A percentile compares a stretch with the other conserved stretches of the same genome.
These are phyloP conservation scores for Probaryconus sp. DNA, from an alignment of 1,140 invertebrate species.

Conservation along the genomic window DNA sequence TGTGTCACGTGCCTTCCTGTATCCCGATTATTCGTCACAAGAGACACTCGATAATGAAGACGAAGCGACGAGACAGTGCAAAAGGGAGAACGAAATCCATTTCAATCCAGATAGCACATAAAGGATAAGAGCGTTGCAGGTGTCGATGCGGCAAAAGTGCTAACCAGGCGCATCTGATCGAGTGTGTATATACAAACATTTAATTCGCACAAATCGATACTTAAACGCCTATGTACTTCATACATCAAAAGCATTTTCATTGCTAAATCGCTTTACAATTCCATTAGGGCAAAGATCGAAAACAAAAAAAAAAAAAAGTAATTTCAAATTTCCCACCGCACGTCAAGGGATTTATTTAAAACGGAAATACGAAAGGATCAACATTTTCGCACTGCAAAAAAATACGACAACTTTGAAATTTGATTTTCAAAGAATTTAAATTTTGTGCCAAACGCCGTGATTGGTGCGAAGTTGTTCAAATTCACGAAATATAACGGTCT, in stretches of 20 bases:
- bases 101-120: slow-evolving; percentile 30
- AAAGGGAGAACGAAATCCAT: slow-evolving; percentile 39
- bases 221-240: slow-evolving; percentile 24
- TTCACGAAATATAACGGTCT: not conserved
- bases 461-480: no score
- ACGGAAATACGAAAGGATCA: no score
- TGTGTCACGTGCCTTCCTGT: slow-evolving; percentile 15
- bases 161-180: slow-evolving; percentile 49
- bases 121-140: slow-evolving; percentile 64
- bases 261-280: slow-evolving; percentile 24
- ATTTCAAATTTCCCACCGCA: no score
- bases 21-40: slow-evolving; percentile 34
- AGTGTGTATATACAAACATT: slow-evolving; percentile 67
- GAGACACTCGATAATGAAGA: slow-evolving; percentile 36
- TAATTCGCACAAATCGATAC: slow-evolving; percentile 69
- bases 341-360: no score
- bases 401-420: no score
- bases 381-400: no score
- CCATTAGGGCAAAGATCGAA: no score
- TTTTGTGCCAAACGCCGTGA: not conserved
- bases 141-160: slow-evolving; percentile 69
- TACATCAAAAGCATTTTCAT: slow-evolving; percentile 19
- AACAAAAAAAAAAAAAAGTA: slow-evolving; percentile 8
- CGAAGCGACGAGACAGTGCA: slow-evolving; percentile 23
- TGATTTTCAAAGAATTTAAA: not conserved